Evolutionary conservation across 1,140 invertebrate genomes (phyloP), one percentile per base, ranked within the genome.

Genomic region (Diorhabda elongata): DNA sequence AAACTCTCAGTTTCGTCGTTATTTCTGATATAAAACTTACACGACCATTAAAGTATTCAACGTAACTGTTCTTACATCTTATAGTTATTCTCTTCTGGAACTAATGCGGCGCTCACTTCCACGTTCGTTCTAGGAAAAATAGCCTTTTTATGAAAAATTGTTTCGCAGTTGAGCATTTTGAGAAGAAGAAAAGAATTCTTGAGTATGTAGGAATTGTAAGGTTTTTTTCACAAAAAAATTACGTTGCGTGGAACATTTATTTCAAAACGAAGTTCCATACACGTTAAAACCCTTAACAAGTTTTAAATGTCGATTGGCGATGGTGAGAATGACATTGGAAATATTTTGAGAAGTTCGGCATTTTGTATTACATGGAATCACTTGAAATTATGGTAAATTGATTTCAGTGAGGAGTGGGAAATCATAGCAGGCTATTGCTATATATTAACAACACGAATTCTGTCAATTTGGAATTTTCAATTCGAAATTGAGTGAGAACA

Each of bases 51-150:
- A 62, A 52, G 47, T 43, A 62, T 62, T 62, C 61, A 44, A n/a
- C 44, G 61, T 8, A 62, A 62, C 44, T 62, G 61, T 43, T 62
- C n/a, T 62, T 62, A 62, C 44, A 62, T 62, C 44, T n/a, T 62
- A 62, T 62, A 62, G 61, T 62, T 26, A 44, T 62, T 62, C n/a
- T 43, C 61, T 62, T 62, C 61, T 62, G 61, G 43, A 42, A 62
- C 61, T 62, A 62, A 62, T 62, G 61, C 44, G 42, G 26, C 1
- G 0, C 26, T 26, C 61, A 62, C 43, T 62, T 44, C 42, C 42
- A 44, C 61, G 43, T 42, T 52, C 61, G 43, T 8, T 43, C 9
- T 44, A 44, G 42, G 42, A 44, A 44, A 62, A 62, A 62, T 62
- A 43, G 44, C 43, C 43, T 62, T 62, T 62, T 62, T 44, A 62